These are phyloP conservation scores for Pristionchus pacificus DNA, from an alignment of 1,140 invertebrate genomes.

Conservation along the genomic window DNA sequence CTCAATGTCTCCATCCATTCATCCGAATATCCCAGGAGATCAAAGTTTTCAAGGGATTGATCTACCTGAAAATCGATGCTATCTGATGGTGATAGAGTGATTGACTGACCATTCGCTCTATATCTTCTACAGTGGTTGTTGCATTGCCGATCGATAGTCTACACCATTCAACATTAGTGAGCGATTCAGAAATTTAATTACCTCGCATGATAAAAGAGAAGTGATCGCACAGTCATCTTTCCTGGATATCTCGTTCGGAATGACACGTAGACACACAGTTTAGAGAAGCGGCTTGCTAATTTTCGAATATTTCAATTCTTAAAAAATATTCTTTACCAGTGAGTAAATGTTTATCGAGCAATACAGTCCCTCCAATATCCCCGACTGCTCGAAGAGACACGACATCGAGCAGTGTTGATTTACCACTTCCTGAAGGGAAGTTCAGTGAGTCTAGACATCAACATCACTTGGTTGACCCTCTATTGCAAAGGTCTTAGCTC, in stretches of 20 bases:
- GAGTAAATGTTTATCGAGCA: constrained; percentile 16
- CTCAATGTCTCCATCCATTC: constrained; percentile 20
- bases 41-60: constrained; percentile 8
- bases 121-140: too few species aligned
- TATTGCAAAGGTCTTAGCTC: too few species aligned
- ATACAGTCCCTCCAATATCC: constrained; percentile 18
- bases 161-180: not conserved
- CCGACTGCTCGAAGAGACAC: constrained; percentile 9
- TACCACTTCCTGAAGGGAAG: constrained; percentile 9
- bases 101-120: too few species aligned
- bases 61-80: not conserved
- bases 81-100: not conserved
- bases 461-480: too few species aligned
- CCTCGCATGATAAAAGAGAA: not conserved
- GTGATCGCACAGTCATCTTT: not conserved
- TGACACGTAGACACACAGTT: constrained; percentile 9
- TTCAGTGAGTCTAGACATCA: too few species aligned
- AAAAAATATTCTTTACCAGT: not conserved
- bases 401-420: constrained; percentile 14
- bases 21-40: constrained; percentile 11
- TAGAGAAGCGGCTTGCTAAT: constrained; percentile 13
- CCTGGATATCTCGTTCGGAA: constrained; percentile 11
- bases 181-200: too few species aligned
- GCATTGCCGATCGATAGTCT: too few species aligned
- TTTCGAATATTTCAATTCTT: not conserved